Evolutionary conservation across 1,140 invertebrate species (phyloP).

Genomic region (Andricus grossulariae): DNA sequence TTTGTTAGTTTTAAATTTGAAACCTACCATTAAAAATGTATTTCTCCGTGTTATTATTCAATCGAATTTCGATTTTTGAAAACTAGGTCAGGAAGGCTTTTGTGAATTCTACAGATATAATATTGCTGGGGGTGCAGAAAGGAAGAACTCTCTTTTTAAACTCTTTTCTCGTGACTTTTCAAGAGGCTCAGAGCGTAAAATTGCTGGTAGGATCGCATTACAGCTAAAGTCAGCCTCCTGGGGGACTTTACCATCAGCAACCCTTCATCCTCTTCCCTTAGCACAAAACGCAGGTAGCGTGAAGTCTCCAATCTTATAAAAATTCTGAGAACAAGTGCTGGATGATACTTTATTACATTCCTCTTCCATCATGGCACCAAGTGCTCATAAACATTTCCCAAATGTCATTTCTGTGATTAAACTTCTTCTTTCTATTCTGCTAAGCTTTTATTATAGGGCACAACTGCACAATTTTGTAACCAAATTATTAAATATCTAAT

Average conservation of each 20-base stretch:
- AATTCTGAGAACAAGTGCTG: not conserved
- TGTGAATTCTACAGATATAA: conserved; percentile 9
- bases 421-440: too few species aligned
- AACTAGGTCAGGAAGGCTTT: too few species aligned
- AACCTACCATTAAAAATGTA: too few species aligned
- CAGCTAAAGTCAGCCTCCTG: conserved; percentile 51
- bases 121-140: conserved; percentile 1
- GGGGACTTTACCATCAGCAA: conserved; percentile 35
- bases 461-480: too few species aligned
- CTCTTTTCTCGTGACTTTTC: conserved; percentile 39
- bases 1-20: too few species aligned
- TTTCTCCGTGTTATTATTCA: too few species aligned
- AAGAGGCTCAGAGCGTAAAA: conserved; percentile 62
- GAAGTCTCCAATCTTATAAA: conserved; percentile 31
- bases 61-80: too few species aligned
- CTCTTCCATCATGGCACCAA: conserved; percentile 8
- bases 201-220: conserved; percentile 61
- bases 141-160: not conserved
- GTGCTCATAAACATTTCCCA: not conserved
- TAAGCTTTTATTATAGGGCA: too few species aligned
- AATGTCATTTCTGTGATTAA: not conserved
- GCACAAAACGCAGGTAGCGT: conserved; percentile 26
- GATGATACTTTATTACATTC: conserved; percentile 17
- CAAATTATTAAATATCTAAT: too few species aligned
- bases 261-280: conserved; percentile 24